Evolutionary conservation across 2,113 vertebrate genomes (phyloP).

Genomic region (Rostratula benghalensis): DNA sequence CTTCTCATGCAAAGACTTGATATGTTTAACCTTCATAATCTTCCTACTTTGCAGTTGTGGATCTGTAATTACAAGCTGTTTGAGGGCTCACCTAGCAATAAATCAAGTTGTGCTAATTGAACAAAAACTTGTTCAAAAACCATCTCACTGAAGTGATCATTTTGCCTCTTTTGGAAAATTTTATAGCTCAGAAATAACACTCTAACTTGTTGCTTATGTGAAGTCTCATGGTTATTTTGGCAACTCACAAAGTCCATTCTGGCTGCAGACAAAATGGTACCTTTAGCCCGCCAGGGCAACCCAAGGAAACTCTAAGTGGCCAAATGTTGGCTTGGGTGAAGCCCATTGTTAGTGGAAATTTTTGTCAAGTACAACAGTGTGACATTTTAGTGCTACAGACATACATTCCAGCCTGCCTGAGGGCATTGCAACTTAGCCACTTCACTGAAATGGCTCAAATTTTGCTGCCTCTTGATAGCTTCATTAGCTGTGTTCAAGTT

Average conservation of each 20-base stretch:
- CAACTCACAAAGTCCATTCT: not conserved
- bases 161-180: not conserved
- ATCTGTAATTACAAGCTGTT: constrained; percentile 30
- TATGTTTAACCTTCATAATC: constrained; percentile 58
- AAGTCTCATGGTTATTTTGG: not conserved
- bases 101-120: constrained; percentile 9
- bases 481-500: not conserved
- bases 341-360: not conserved
- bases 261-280: not conserved
- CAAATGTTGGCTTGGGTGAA: not conserved
- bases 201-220: not conserved
- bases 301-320: not conserved
- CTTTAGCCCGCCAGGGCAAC: not conserved
- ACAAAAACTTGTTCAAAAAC: not conserved
- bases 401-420: not conserved
- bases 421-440: not conserved
- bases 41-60: not conserved
- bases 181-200: not conserved
- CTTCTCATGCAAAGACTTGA: constrained; percentile 24
- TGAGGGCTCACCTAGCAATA: constrained; percentile 27
- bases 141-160: not conserved
- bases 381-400: not conserved
- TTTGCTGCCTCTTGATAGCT: not conserved
- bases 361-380: fast-evolving
- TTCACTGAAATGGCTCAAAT: not conserved